Base-by-base conservation (phyloP, 2,888 invertebrate species). In the Coenonympha glycerion region DNA sequence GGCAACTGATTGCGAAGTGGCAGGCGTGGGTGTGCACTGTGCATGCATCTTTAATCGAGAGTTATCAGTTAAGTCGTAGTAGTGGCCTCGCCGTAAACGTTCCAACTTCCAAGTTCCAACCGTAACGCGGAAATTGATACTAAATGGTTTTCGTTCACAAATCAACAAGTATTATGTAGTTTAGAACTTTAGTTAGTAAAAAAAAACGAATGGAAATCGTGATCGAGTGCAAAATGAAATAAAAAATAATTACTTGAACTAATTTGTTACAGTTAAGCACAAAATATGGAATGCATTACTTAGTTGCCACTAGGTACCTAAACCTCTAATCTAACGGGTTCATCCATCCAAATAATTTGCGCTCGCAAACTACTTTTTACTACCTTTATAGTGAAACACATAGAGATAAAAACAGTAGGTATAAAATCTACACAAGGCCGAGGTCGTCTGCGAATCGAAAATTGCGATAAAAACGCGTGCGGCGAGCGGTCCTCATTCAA, bases 361-460 rank as follows among this genome's bases (percentile, higher is more conserved):
- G 11, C 28, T 19, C 28, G 8, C 11, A 19, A 28, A 30, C 18
- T 24, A 24, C 33, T 45, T 34, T 24, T 45, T 45, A 31, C 31
- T 15, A 18, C n/a, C n/a, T n/a, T n/a, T 24, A 40, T 45, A 30
- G 42, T 24, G 51, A 54, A 22, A n/a, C 37, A 36, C 16, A 34
- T 6, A 15, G 40, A 33, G 47, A 51, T 47, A 51, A 54, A 53
- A 54, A 54, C 47, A 44, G 47, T n/a, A n/a, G n/a, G n/a, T 44
- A 71, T 73, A 74, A 73, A 76, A 71, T 24, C 24, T 24, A 39
- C 24, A 37, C 68, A 69, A 71, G 72, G 74, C 69, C 79, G 73
- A 79, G 81, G 78, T 71, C 75, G 54, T 21, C 52, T 53, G 49
- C 58, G 55, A 55, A 47, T n/a, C n/a, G n/a, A n/a, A n/a, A n/a